These are phyloP conservation scores for Cheumatopsyche charites DNA, from an alignment of 1,140 invertebrate genomes.

Conservation along the genomic window DNA sequence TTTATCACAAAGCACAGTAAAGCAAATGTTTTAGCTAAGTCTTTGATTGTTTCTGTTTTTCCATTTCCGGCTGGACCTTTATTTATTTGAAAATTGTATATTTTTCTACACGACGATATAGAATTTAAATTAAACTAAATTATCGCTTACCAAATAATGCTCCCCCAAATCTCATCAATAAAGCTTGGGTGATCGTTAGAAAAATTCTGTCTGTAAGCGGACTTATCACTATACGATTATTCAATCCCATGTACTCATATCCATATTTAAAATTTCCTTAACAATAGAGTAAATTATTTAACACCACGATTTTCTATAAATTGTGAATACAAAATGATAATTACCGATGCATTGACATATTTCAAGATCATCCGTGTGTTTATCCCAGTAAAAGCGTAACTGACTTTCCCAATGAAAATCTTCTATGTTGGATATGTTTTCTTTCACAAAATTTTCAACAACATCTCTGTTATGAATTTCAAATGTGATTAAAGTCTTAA, in stretches of 20 bases:
- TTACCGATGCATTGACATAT: slow-evolving; percentile 83
- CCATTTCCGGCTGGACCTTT: slow-evolving; percentile 83
- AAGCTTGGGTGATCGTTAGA: slow-evolving; percentile 87
- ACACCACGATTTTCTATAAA: no score
- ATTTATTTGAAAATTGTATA: neutral
- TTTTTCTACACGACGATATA: neutral
- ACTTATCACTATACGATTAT: slow-evolving; percentile 87
- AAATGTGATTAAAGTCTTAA: slow-evolving; percentile 85
- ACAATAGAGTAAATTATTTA: no score
- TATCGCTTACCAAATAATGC: slow-evolving; percentile 73
- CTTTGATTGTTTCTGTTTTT: slow-evolving; percentile 91
- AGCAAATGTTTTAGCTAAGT: slow-evolving; percentile 87
- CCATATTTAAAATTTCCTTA: slow-evolving; percentile 83
- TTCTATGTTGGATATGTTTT: slow-evolving; percentile 79
- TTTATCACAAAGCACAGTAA: slow-evolving; percentile 89
- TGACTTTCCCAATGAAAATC: slow-evolving; percentile 95
- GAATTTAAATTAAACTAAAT: neutral
- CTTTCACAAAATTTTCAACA: slow-evolving; percentile 83
- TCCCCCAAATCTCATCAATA: slow-evolving; percentile 87
- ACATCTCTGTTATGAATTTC: slow-evolving; percentile 91
- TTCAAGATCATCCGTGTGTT: slow-evolving; percentile 78
- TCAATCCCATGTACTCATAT: slow-evolving; percentile 94
- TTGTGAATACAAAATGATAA: no score
- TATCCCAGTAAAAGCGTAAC: slow-evolving; percentile 89
- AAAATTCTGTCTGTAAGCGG: slow-evolving; percentile 91